Evolutionary conservation across 2,797 vertebrate species (phyloP).

Genomic region (Tadarida brasiliensis): DNA sequence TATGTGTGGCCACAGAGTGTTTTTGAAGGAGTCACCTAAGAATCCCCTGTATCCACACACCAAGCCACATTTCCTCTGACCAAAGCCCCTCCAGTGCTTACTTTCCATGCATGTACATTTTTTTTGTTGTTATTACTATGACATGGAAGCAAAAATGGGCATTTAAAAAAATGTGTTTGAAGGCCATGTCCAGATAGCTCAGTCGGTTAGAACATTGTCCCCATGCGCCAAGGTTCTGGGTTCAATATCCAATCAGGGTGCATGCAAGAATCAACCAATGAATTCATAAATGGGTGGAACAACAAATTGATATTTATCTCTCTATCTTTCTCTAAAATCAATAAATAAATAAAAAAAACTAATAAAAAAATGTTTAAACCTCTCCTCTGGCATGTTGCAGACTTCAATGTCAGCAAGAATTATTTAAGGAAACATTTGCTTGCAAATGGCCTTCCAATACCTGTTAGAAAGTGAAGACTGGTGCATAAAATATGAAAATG

Average conservation of each 20-base stretch:
- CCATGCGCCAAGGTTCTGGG: too few relatives aligned
- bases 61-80: not conserved
- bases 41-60: not conserved
- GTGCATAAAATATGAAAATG: not conserved
- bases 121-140: not conserved
- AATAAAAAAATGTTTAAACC: not conserved
- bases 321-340: too few relatives aligned
- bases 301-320: too few relatives aligned
- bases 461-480: not conserved
- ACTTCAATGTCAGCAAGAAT: not conserved
- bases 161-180: not conserved
- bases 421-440: not conserved
- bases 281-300: too few relatives aligned
- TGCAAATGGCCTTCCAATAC: not conserved
- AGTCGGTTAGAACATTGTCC: too few relatives aligned
- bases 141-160: not conserved
- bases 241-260: too few relatives aligned
- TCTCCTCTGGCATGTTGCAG: slow-evolving; percentile 42
- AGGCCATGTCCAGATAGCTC: too few relatives aligned
- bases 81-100: not conserved
- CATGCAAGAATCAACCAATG: too few relatives aligned
- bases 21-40: not conserved
- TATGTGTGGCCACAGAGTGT: accelerated
- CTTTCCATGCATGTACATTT: not conserved
- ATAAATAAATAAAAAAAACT: too few relatives aligned